Percentiles rank a stretch among this genome's conserved stretches.
These are phyloP conservation scores for Lasioglossum oenotherae DNA, from an alignment of 2,888 invertebrate species.

Conservation along the genomic window DNA sequence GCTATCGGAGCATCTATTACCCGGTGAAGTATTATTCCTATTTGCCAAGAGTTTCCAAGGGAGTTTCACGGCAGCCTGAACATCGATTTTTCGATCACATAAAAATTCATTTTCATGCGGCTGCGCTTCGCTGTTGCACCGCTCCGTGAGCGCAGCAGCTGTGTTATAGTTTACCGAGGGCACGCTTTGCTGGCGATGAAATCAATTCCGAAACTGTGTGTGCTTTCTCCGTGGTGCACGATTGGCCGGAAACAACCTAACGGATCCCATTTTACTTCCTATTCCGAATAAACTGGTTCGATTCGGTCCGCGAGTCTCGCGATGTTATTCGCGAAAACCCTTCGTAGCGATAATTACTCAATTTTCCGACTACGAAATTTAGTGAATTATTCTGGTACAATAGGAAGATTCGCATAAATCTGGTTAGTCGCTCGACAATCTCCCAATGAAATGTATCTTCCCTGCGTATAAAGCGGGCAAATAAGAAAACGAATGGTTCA, in stretches of 20 bases:
- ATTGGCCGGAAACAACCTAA: slow-evolving; percentile 73
- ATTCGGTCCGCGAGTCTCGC: background rate
- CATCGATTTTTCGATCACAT: slow-evolving; percentile 61
- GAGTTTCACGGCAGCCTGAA: slow-evolving; percentile 51
- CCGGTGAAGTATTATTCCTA: slow-evolving; percentile 48
- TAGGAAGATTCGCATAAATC: background rate
- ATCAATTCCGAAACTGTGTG: slow-evolving; percentile 74
- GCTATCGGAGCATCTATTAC: slow-evolving; percentile 44
- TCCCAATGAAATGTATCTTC: slow-evolving; percentile 28
- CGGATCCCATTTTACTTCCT: slow-evolving; percentile 39
- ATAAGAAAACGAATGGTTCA: slow-evolving; percentile 22
- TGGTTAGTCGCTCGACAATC: slow-evolving; percentile 27
- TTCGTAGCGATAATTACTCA: background rate
- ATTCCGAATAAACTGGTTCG: slow-evolving; percentile 20
- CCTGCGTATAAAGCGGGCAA: background rate
- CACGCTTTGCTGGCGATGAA: slow-evolving; percentile 70
- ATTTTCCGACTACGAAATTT: background rate
- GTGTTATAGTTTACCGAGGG: slow-evolving; percentile 46
- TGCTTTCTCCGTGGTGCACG: slow-evolving; percentile 75
- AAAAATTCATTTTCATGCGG: slow-evolving; percentile 56
- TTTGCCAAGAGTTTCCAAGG: slow-evolving; percentile 50
- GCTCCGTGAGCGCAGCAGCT: slow-evolving; percentile 40
- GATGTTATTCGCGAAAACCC: no score
- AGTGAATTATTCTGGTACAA: background rate
- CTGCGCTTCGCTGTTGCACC: slow-evolving; percentile 20